A percentile compares a stretch with the other conserved stretches of the same genome.
These are phyloP conservation scores for Spodoptera litura DNA, from an alignment of 1,140 invertebrate genomes.

Conservation along the genomic window DNA sequence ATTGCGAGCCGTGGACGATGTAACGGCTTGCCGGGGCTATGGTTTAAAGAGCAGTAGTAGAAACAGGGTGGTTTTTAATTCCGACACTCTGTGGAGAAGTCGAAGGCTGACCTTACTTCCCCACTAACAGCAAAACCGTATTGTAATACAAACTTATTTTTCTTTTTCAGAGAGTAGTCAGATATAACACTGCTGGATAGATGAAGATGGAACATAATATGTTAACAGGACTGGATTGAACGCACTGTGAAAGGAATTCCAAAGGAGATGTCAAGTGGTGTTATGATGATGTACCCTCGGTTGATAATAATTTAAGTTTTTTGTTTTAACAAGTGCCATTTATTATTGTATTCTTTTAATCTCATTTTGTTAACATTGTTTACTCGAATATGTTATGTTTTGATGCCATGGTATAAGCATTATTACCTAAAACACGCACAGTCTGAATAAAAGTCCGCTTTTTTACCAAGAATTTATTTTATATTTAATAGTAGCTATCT, in stretches of 20 bases:
- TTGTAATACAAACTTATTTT: too few species aligned
- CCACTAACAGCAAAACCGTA: too few species aligned
- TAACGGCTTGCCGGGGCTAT: too few species aligned
- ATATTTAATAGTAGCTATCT: slow-evolving; percentile 66
- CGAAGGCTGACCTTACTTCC: too few species aligned
- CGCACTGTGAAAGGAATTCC: slow-evolving; percentile 29
- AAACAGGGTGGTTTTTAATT: too few species aligned
- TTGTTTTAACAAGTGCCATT: slow-evolving; percentile 63
- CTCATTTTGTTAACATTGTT: slow-evolving; percentile 54
- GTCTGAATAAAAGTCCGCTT: slow-evolving; percentile 52
- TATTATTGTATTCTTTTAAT: slow-evolving; percentile 49
- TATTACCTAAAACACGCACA: slow-evolving; percentile 45
- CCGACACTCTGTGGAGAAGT: too few species aligned
- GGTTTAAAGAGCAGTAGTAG: too few species aligned
- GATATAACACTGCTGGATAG: slow-evolving; percentile 61
- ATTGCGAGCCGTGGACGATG: too few species aligned
- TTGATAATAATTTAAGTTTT: slow-evolving; percentile 47
- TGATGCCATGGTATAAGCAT: neutral
- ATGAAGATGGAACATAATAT: slow-evolving; percentile 41
- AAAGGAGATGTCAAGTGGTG: slow-evolving; percentile 34
- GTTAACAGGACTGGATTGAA: slow-evolving; percentile 36
- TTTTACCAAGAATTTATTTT: slow-evolving; percentile 75
- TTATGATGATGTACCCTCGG: slow-evolving; percentile 33
- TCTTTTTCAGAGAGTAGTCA: slow-evolving; percentile 74
- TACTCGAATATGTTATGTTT: slow-evolving; percentile 42